Evolutionary conservation across 2,888 invertebrate genomes (phyloP), one percentile per base, ranked within the genome.

Genomic region (Watsonalla binaria): DNA sequence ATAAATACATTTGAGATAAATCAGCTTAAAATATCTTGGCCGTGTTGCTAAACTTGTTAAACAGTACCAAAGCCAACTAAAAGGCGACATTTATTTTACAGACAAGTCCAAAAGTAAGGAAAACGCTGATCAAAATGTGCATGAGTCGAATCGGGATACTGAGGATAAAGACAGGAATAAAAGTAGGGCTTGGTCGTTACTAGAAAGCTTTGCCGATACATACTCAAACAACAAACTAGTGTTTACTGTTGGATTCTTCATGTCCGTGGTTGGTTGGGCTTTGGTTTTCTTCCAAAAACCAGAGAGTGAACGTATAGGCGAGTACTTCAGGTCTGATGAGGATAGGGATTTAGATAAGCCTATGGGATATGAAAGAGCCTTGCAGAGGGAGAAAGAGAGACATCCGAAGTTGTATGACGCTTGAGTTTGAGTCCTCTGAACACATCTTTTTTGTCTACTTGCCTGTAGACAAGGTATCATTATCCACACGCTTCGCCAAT

Each of bases 341-440:
- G 53, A 24, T 34, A 62, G 49, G 0, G 74, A 77, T 0, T 13
- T 74, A 0, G 86, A 88, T 47, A 73, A 62, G 45, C 73, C 81
- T 0, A 63, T 75, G 2, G 90, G 90, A 0, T 89, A 89, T 60
- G 74, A 85, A 59, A 78, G 67, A 2, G 14, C 72, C 5, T 52
- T 86, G 6, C 54, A 77, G 42, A 76, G 63, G 45, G 59, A 78
- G 46, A 81, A 33, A 49, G 80, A 81, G 50, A 52, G 75, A n/a
- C 62, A 84, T 46, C 88, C 88, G 6, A 74, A 86, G 6, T 68
- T 89, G 61, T 87, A 85, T 75, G 84, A 89, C 0, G 88, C 76
- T 47, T 86, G 68, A 59, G 47, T 11, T 48, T 49, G 39, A 7
- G 35, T 47, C 8, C 52, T 63, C 52, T 59, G 54, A 33, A 53